Evolutionary conservation across 2,888 invertebrate species (phyloP).

Genomic region (Chesias legatella): DNA sequence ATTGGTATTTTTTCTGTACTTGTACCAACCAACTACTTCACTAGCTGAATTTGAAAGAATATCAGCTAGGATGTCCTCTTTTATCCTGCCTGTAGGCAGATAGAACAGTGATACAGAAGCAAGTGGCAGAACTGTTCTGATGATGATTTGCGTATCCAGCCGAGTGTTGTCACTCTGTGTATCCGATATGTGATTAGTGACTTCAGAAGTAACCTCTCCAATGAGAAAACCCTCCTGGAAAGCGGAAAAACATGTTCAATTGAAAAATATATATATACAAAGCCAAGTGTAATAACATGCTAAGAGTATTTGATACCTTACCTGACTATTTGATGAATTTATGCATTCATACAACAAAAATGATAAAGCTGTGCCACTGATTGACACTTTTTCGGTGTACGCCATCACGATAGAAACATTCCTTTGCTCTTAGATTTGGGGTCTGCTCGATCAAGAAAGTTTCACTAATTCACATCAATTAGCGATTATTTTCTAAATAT

Average conservation of each 20-base stretch:
- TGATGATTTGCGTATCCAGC: conserved; percentile 81
- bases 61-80: conserved; percentile 73
- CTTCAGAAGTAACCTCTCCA: conserved; percentile 82
- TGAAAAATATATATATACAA: neutral
- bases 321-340: conserved; percentile 82
- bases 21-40: conserved; percentile 85
- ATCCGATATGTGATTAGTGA: conserved; percentile 85
- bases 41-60: conserved; percentile 75
- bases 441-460: neutral
- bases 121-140: conserved; percentile 81
- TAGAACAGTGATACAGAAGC: conserved; percentile 81
- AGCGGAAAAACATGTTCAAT: neutral
- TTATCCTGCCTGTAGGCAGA: conserved; percentile 78
- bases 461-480: neutral
- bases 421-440: neutral
- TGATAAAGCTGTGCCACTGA: conserved; percentile 83
- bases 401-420: conserved; percentile 22
- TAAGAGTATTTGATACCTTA: conserved; percentile 26
- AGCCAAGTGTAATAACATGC: neutral
- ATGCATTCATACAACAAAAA: conserved; percentile 85
- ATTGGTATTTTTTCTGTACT: conserved; percentile 77
- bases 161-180: conserved; percentile 82
- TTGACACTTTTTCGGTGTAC: conserved; percentile 74
- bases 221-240: conserved; percentile 82
- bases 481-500: neutral